Evolutionary conservation across 2,888 invertebrate genomes (phyloP), one percentile per base, ranked within the genome.

Genomic region (Camptogramma bilineatum): DNA sequence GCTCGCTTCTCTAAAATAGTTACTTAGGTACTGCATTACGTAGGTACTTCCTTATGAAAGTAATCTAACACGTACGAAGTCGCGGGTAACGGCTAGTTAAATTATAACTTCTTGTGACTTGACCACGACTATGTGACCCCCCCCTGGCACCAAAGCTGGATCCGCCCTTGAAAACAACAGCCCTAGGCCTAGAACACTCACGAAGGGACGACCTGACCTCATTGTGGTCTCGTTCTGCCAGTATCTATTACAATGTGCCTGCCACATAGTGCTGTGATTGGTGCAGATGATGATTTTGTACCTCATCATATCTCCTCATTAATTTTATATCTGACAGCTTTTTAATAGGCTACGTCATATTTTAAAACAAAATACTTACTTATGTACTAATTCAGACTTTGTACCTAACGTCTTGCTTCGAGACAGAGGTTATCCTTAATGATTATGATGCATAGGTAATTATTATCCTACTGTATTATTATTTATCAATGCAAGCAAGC

Each of bases 201-300:
- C 18, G 56, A 48, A 9, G 48, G 44, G 62, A 52, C 54, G 54
- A 61, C 52, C 62, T 67, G 71, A 72, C 72, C 73, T 57, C 67
- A 34, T 64, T 74, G 71, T 63, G 73, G 73, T 75, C 66, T 66
- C 47, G 56, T 66, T 69, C 56, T 62, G 52, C 59, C 60, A 52
- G 69, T 69, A 21, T 68, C 31, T 9, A 57, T 70, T 67, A 62
- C 66, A 60, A 59, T 46, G 34, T 57, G 42, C 13, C 46, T 53
- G 44, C 60, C 51, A 48, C 24, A 62, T 61, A 48, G 54, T 58
- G 13, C 3, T 46, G 46, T 16, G 58, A 59, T 59, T 52, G 34
- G 28, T 59, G 50, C 13, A 59, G 42, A 16, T 42, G 44, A 39
- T 39, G 7, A 28, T 4, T 28, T 28, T 28, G 4, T 28, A 28